These are phyloP conservation scores for Struthidea cinerea DNA, from an alignment of 2,113 vertebrate genomes.

Conservation along the genomic window DNA sequence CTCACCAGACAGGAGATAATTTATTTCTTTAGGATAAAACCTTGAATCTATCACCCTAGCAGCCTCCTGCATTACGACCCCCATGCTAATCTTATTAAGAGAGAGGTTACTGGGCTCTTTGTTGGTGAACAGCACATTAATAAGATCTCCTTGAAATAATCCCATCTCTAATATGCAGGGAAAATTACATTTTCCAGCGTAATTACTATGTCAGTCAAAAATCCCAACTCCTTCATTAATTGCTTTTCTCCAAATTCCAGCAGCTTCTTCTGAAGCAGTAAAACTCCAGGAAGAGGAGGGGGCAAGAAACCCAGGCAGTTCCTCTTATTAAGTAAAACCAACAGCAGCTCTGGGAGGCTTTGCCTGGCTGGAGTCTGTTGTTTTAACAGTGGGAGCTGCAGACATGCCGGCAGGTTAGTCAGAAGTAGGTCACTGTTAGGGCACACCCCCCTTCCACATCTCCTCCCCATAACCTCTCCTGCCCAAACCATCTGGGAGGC, in stretches of 20 bases:
- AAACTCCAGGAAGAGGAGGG: background rate
- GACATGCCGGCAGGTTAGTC: background rate
- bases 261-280: constrained; percentile 30
- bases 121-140: constrained; percentile 63
- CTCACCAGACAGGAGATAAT: background rate
- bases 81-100: constrained; percentile 66
- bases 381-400: background rate
- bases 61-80: constrained; percentile 46
- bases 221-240: constrained; percentile 52
- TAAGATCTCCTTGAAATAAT: constrained; percentile 70
- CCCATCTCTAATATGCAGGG: constrained; percentile 60
- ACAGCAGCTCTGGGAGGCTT: background rate
- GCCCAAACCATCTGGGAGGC: background rate
- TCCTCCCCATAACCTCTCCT: background rate
- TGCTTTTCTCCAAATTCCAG: constrained; percentile 55
- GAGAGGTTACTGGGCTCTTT: constrained; percentile 57
- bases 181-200: constrained; percentile 70
- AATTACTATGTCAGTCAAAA: constrained; percentile 70
- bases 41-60: constrained; percentile 31
- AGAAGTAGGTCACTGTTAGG: background rate
- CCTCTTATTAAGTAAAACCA: background rate
- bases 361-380: background rate
- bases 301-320: background rate
- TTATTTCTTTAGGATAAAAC: constrained; percentile 59
- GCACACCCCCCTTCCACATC: background rate